Evolutionary conservation across 1,140 invertebrate genomes (phyloP).

Genomic region (Bombus pascuorum): DNA sequence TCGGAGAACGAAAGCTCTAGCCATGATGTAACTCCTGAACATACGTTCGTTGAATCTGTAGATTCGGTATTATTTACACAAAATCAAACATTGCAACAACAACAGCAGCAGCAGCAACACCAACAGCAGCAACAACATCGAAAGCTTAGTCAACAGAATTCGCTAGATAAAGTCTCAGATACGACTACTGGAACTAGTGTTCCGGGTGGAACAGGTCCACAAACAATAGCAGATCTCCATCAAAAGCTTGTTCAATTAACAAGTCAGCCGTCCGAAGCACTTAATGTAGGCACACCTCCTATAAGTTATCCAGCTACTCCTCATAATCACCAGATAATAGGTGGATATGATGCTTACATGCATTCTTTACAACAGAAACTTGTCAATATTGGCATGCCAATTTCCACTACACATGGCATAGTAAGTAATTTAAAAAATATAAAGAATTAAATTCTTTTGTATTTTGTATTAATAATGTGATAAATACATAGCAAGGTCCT

Average conservation of each 20-base stretch:
- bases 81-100: slow-evolving; percentile 72
- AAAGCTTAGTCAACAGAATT: slow-evolving; percentile 83
- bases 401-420: slow-evolving; percentile 71
- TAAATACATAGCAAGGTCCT: slow-evolving; percentile 73
- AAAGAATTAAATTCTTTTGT: not conserved
- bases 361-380: slow-evolving; percentile 85
- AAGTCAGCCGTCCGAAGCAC: slow-evolving; percentile 82
- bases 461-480: not conserved
- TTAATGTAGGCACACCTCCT: slow-evolving; percentile 80
- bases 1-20: slow-evolving; percentile 80
- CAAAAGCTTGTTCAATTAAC: slow-evolving; percentile 84
- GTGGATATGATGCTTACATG: slow-evolving; percentile 84
- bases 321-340: slow-evolving; percentile 78
- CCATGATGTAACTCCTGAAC: slow-evolving; percentile 80
- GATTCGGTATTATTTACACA: slow-evolving; percentile 73
- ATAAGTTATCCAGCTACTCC: slow-evolving; percentile 85
- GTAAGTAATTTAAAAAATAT: slow-evolving; percentile 66
- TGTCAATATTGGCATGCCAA: slow-evolving; percentile 81
- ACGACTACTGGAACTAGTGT: slow-evolving; percentile 1
- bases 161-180: slow-evolving; percentile 80
- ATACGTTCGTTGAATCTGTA: slow-evolving; percentile 76
- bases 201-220: slow-evolving; percentile 73
- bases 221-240: slow-evolving; percentile 84
- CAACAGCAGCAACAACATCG: slow-evolving; percentile 77
- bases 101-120: slow-evolving; percentile 53